Percentiles rank a stretch among this genome's conserved stretches.
These are phyloP conservation scores for Dryococelus australis DNA, from an alignment of 2,888 invertebrate genomes.

Conservation along the genomic window DNA sequence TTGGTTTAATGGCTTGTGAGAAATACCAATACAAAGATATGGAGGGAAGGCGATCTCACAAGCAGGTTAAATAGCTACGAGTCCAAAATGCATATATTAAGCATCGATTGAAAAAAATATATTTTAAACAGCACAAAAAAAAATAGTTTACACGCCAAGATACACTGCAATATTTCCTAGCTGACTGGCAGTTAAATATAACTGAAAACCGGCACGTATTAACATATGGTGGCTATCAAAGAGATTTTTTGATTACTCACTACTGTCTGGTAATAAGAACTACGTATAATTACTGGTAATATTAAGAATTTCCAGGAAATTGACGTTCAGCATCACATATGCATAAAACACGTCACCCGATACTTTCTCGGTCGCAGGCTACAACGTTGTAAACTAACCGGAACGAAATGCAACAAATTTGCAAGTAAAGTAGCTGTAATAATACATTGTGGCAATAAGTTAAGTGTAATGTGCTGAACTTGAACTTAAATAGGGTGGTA, in stretches of 20 bases:
- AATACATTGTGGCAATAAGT: not conserved
- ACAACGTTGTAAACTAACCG: not conserved
- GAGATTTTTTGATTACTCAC: not conserved
- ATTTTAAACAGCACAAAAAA: too few relatives aligned
- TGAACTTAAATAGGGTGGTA: not conserved
- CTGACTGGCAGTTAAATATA: not conserved
- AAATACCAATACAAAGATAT: too few relatives aligned
- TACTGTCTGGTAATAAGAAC: not conserved
- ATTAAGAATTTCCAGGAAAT: not conserved
- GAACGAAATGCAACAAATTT: not conserved
- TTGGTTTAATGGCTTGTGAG: too few relatives aligned
- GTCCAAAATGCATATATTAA: too few relatives aligned
- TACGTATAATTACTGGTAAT: not conserved
- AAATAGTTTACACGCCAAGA: too few relatives aligned
- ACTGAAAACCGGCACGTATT: not conserved
- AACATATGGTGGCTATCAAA: not conserved
- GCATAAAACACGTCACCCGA: not conserved
- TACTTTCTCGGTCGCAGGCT: not conserved
- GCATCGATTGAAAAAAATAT: too few relatives aligned
- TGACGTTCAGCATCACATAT: not conserved
- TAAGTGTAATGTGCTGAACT: not conserved
- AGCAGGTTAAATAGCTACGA: too few relatives aligned
- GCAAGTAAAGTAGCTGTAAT: constrained; percentile 1
- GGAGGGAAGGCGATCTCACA: too few relatives aligned
- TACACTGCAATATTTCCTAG: too few relatives aligned